These are phyloP conservation scores for Sciurus vulgaris DNA, from an alignment of 2,797 vertebrate species.

Conservation along the genomic window DNA sequence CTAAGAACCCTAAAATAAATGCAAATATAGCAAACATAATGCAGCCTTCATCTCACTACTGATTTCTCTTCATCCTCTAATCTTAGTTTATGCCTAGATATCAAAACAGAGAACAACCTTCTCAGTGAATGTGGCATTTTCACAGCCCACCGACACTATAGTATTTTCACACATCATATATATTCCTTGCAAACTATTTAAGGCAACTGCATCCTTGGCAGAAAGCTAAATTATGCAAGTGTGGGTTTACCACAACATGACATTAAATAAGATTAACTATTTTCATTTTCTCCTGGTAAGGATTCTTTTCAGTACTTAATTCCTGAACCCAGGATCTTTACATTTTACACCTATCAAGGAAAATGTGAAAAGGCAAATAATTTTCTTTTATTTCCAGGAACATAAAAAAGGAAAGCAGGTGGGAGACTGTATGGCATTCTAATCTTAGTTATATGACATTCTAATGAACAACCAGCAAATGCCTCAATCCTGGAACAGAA, in stretches of 20 bases:
- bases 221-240: constrained; percentile 24
- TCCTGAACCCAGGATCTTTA: not conserved
- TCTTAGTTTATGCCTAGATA: constrained; percentile 11
- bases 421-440: not conserved
- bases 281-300: constrained; percentile 57
- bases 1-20: constrained; percentile 38
- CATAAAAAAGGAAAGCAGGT: not conserved
- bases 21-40: constrained; percentile 41
- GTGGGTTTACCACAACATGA: constrained; percentile 4
- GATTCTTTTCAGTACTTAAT: constrained; percentile 52
- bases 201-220: constrained; percentile 51
- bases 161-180: constrained; percentile 29
- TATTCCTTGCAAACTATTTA: constrained; percentile 29
- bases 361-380: constrained; percentile 62
- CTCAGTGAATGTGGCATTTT: constrained; percentile 29
- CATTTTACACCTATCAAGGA: constrained; percentile 54
- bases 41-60: not conserved
- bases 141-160: not conserved
- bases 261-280: constrained; percentile 58
- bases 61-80: not conserved
- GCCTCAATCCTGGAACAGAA: not conserved
- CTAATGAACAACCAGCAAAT: constrained; percentile 54
- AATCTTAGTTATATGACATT: constrained; percentile 41
- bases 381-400: constrained; percentile 45
- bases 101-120: constrained; percentile 28